Conservation (phyloP, 1,140 invertebrate species). For the Cephus cinctus region DNA sequence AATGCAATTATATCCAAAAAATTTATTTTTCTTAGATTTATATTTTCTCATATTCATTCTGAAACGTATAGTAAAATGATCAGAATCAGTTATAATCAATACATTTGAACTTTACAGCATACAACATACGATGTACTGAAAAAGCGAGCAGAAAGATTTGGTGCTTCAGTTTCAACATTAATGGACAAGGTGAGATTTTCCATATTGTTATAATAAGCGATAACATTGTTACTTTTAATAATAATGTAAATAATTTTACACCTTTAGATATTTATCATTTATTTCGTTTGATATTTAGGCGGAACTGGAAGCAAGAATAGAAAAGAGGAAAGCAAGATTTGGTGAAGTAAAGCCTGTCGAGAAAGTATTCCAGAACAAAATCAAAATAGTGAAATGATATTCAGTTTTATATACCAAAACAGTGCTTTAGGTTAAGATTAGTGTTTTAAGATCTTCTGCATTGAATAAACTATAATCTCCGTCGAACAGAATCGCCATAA, state of each 20-base stretch:
- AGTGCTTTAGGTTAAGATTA: conserved; percentile 32
- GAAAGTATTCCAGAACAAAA: conserved; percentile 46
- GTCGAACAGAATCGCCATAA: no score
- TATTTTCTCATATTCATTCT: no score
- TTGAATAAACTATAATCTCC: no score
- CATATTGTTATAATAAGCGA: conserved; percentile 1
- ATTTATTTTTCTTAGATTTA: neutral
- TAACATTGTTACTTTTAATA: neutral
- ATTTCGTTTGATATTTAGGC: conserved; percentile 34
- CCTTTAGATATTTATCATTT: neutral
- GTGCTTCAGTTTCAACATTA: conserved; percentile 66
- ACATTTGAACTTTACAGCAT: conserved; percentile 41
- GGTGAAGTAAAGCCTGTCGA: conserved; percentile 48
- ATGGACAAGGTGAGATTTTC: conserved; percentile 60
- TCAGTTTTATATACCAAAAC: conserved; percentile 45
- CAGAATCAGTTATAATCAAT: no score
- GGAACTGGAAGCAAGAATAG: conserved; percentile 65
- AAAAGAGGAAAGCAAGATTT: conserved; percentile 72
- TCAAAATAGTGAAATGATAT: conserved; percentile 56
- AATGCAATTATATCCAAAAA: no score
- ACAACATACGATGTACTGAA: conserved; percentile 67
- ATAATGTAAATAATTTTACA: neutral
- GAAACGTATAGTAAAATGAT: no score
- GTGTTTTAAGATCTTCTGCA: neutral
- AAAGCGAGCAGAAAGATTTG: conserved; percentile 75